Evolutionary conservation across 2,888 invertebrate genomes (phyloP), one percentile per base, ranked within the genome.

Genomic region (Timandra comae): DNA sequence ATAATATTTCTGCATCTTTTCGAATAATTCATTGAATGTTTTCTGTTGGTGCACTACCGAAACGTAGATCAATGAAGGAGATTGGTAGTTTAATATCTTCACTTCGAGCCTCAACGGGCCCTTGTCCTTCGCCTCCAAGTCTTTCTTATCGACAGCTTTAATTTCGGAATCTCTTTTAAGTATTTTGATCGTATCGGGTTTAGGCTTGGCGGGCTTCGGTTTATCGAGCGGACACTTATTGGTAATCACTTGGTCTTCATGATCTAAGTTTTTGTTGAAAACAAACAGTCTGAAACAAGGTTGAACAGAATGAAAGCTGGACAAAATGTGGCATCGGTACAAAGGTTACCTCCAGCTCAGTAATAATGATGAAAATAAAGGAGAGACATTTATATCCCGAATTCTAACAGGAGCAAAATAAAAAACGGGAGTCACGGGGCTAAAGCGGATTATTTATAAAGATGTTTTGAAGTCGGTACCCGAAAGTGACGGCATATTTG

Each of bases 41-140:
- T 74, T 67, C 35, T 78, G 76, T 29, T 79, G 86, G 7, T 78
- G 72, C 0, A 70, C 47, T 7, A 90, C 62, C 0, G 88, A 81
- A 0, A 92, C 72, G 48, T 91, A 91, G 39, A 93, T 85, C 20
- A 87, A 75, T 7, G 88, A 87, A 0, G 91, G 91, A 3, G 88
- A 85, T 6, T 77, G 68, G 12, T 86, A 80, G 21, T 86, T 70
- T 0, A 87, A 51, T 1, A 91, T 49, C 39, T 79, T 73, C 0
- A 88, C 86, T 46, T 80, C 77, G 7, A 88, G 37, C 39, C 79
- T 77, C 16, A 86, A 71, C 0, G 87, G 87, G 0, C 86, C 86
- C 33, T 84, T 81, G 41, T 82, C 77, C 60, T 77, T 84, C 0
- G 76, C 82, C 6, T 71, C 58, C 21, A 81, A 55, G 28, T 75